A percentile compares a stretch with the other conserved stretches of the same genome.
phyloP scores from a whole-genome alignment of 2,797 vertebrate genomes.

The Falco biarmicus region DNA sequence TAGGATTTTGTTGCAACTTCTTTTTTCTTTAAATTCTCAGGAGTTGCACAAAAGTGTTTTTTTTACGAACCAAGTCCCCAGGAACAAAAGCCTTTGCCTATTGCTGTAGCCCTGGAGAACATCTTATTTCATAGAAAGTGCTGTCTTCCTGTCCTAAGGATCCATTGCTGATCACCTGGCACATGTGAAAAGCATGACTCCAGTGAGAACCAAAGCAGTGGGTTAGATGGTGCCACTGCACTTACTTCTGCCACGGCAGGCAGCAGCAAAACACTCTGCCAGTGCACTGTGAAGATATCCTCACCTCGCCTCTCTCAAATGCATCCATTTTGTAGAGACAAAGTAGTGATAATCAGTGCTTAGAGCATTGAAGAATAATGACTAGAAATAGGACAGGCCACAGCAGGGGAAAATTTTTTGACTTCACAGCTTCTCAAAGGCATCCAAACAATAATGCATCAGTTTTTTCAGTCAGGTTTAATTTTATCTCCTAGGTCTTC shows the following conservation, averaged over 20 bases:
- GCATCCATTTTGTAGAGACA: neutral
- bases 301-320: neutral
- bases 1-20: neutral
- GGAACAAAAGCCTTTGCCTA: neutral
- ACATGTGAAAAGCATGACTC: neutral
- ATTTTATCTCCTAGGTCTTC: conserved; percentile 6
- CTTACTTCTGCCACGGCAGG: neutral
- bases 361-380: neutral
- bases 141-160: neutral
- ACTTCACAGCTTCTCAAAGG: neutral
- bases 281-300: neutral
- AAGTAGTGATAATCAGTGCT: neutral
- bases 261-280: neutral
- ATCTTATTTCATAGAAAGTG: neutral
- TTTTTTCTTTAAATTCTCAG: neutral
- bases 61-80: neutral
- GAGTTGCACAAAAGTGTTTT: neutral
- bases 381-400: conserved; percentile 11
- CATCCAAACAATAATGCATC: neutral
- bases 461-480: neutral
- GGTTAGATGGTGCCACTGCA: neutral
- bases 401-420: neutral
- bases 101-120: neutral
- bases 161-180: neutral
- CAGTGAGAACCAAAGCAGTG: neutral